Evolutionary conservation across 2,888 invertebrate genomes (phyloP).

Genomic region (Drosophila acutilabella): DNA sequence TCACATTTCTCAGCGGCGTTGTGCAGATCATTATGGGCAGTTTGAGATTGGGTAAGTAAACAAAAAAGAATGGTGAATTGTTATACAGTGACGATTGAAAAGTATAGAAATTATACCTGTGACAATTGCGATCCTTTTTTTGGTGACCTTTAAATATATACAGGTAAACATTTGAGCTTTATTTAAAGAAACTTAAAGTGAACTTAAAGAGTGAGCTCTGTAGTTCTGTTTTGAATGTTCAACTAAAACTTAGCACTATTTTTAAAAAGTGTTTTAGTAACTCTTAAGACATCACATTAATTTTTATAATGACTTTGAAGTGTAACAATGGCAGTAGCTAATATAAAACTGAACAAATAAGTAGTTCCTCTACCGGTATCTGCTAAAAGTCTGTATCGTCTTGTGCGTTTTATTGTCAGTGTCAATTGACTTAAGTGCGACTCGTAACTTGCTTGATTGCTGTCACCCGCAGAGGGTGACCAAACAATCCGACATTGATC

Average conservation of each 20-base stretch:
- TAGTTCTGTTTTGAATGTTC: no score
- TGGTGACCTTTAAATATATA: no score
- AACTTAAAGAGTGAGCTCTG: no score
- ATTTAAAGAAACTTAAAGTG: no score
- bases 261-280: no score
- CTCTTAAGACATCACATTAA: no score
- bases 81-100: neutral
- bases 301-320: neutral
- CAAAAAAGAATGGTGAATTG: neutral
- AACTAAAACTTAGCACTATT: no score
- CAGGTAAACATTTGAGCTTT: no score
- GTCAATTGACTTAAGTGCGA: slow-evolving; percentile 46
- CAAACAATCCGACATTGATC: slow-evolving; percentile 21
- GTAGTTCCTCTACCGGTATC: slow-evolving; percentile 15
- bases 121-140: no score
- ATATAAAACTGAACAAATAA: neutral
- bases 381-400: slow-evolving; percentile 4
- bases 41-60: slow-evolving; percentile 89
- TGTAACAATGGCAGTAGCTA: neutral
- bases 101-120: no score
- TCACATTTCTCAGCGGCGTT: slow-evolving; percentile 92
- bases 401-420: slow-evolving; percentile 12
- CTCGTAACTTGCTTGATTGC: slow-evolving; percentile 20
- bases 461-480: slow-evolving; percentile 5
- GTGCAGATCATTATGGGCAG: slow-evolving; percentile 92